These are phyloP conservation scores for Podarcis siculus DNA, from an alignment of 2,797 vertebrate species.

Conservation along the genomic window DNA sequence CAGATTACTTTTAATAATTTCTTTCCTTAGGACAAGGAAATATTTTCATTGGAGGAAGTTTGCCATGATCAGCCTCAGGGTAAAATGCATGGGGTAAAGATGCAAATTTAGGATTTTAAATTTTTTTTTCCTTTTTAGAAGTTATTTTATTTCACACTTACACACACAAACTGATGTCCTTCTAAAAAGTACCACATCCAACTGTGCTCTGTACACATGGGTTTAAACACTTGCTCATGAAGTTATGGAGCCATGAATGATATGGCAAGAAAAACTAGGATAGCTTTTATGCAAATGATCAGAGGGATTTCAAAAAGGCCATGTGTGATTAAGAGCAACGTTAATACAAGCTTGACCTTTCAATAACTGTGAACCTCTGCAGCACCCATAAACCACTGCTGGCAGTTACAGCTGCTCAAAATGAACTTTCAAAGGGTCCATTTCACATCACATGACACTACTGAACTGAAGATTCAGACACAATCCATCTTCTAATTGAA, in stretches of 20 bases:
- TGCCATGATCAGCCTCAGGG: neutral
- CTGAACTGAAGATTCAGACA: slow-evolving; percentile 2
- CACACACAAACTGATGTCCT: neutral
- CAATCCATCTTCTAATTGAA: neutral
- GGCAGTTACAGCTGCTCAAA: neutral
- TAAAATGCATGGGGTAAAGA: neutral
- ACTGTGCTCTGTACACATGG: neutral
- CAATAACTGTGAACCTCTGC: neutral
- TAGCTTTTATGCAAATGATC: neutral
- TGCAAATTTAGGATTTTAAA: neutral
- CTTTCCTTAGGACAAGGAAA: neutral
- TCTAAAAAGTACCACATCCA: neutral
- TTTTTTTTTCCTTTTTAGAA: neutral
- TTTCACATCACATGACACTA: neutral
- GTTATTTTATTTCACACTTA: neutral
- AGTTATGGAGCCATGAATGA: neutral
- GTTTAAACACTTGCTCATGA: slow-evolving; percentile 11
- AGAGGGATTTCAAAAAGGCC: neutral
- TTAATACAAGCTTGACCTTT: neutral
- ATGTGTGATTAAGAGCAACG: neutral
- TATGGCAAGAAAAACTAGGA: neutral
- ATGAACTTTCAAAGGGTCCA: neutral
- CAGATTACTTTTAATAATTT: neutral
- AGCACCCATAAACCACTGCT: neutral
- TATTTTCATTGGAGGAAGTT: fast-evolving